phyloP scores from a whole-genome alignment of 2,113 vertebrate species.

The Rissa tridactyla region DNA sequence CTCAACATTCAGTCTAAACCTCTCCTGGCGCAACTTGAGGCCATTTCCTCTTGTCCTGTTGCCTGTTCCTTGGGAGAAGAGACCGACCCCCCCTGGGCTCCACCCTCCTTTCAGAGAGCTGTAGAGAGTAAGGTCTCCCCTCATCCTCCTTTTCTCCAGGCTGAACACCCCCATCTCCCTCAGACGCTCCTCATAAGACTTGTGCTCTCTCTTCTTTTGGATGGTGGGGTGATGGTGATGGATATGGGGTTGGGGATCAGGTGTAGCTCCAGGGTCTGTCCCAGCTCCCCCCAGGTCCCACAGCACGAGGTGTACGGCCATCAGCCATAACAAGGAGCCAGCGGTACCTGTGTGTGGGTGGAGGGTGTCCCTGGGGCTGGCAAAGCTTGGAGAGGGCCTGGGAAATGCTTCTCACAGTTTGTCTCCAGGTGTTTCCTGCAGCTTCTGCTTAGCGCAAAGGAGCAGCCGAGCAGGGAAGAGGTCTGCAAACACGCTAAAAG shows the following conservation, averaged over 20 bases:
- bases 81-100: not conserved
- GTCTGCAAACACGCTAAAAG: not conserved
- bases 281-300: not conserved
- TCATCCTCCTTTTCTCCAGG: not conserved
- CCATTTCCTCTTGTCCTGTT: not conserved
- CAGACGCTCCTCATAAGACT: not conserved
- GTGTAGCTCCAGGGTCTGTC: no score
- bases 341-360: fast-evolving
- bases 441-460: not conserved
- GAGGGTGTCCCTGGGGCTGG: not conserved
- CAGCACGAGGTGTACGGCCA: fast-evolving
- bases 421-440: not conserved
- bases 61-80: not conserved
- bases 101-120: not conserved
- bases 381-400: not conserved
- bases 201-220: not conserved
- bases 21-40: not conserved
- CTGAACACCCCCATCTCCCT: not conserved
- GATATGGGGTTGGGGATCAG: not conserved
- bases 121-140: not conserved
- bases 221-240: not conserved
- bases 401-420: not conserved
- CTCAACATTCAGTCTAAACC: not conserved
- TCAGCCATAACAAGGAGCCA: not conserved
- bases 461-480: fast-evolving